Conservation (phyloP, 2,888 invertebrate species). For the Sinelater perroti region DNA sequence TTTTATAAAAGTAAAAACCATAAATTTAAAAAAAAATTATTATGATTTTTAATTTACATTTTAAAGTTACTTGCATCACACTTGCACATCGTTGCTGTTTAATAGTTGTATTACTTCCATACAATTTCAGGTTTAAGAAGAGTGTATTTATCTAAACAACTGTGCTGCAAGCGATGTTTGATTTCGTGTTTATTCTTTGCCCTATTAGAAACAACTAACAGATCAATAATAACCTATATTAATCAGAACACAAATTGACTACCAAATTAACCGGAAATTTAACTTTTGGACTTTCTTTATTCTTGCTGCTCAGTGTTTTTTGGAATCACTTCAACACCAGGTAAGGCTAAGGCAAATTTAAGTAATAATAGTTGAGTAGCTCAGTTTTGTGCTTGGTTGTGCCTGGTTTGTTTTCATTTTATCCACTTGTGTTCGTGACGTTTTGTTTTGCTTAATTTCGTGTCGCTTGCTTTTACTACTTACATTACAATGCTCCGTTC, state of each 20-base stretch:
- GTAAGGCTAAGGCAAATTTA: slow-evolving; percentile 72
- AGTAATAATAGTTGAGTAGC: slow-evolving; percentile 20
- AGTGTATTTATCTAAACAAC: too few species aligned
- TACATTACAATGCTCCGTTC: slow-evolving; percentile 12
- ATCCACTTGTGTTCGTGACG: slow-evolving; percentile 60
- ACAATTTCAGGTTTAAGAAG: too few species aligned
- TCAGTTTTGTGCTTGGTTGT: slow-evolving; percentile 36
- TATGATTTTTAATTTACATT: too few species aligned
- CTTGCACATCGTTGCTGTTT: too few species aligned
- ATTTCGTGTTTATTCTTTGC: neutral
- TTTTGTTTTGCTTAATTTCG: slow-evolving; percentile 55
- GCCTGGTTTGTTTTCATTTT: slow-evolving; percentile 50
- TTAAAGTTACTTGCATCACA: too few species aligned
- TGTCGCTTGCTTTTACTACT: slow-evolving; percentile 29
- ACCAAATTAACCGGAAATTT: slow-evolving; percentile 25
- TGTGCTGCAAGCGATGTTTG: too few species aligned
- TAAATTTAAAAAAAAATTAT: too few species aligned
- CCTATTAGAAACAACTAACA: slow-evolving; percentile 9
- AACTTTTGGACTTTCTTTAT: slow-evolving; percentile 48
- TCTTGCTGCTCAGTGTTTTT: slow-evolving; percentile 94
- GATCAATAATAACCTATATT: slow-evolving; percentile 1
- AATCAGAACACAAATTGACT: slow-evolving; percentile 2
- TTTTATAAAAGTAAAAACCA: too few species aligned
- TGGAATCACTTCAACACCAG: slow-evolving; percentile 99
- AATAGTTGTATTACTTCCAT: too few species aligned